Base-by-base conservation (phyloP, 2,113 vertebrate species). In the Indicator indicator region DNA sequence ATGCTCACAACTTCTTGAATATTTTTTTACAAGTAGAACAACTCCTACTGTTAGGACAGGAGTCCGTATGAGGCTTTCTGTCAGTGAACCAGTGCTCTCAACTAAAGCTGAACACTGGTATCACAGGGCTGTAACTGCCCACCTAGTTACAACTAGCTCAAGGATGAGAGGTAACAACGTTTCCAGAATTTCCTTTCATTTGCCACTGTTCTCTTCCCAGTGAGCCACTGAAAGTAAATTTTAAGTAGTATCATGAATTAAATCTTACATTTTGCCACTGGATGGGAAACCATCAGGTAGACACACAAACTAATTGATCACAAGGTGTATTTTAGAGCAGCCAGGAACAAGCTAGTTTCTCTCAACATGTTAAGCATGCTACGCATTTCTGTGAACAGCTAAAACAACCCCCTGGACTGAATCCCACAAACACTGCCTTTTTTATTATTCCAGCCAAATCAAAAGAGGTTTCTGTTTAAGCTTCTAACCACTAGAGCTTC, bases 331-430 rank as follows among this genome's bases (percentile, higher is more conserved):
- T 80, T 65, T 54, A 63, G 1, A 88, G 36, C 10, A 65, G 19
- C 14, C 24, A 23, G 24, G 54, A 81, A 63, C 20, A 32, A 3
- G 2, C 11, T 54, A 17, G 24, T n/a, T 82, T 55, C 65, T 52
- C 4, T 23, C 58, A 52, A 21, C 26, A 42, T 6, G 5, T 36
- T 24, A 72, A 77, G 32, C 0, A 0, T 20, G 38, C 20, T 75
- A 60, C 0, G 0, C 6, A 6, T 54, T 79, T 76, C 67, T 67
- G 32, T 5, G 12, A 89, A 73, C 14, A 72, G 48, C 5, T 68
- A 52, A 78, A 68, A 23, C 62, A 81, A 75, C 12, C 8, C 18
- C 48, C 13, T 1, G 4, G 74, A 55, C 2, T 23, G 36, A 92
- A 26, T 20, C 50, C 1, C 24, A 89, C 9, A 44, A 82, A 20